These are phyloP conservation scores for Thripadectes ignobilis DNA, from an alignment of 2,797 vertebrate genomes.

Conservation along the genomic window DNA sequence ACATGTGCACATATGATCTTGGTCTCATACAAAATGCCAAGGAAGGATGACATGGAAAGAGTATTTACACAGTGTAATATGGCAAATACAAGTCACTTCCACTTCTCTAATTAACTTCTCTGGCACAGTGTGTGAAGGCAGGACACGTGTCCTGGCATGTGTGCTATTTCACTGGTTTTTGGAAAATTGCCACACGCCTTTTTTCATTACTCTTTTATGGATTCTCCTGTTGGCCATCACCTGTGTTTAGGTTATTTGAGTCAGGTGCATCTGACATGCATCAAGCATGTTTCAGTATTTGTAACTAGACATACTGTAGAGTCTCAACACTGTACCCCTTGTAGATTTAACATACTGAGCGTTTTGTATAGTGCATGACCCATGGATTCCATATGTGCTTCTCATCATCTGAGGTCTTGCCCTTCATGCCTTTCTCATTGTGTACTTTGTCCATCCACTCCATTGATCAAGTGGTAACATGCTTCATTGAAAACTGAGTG, in stretches of 20 bases:
- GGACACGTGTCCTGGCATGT: neutral
- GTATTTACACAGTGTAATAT: neutral
- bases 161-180: neutral
- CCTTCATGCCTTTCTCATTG: neutral
- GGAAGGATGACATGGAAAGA: neutral
- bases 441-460: neutral
- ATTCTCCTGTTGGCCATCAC: neutral
- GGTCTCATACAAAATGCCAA: neutral
- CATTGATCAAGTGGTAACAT: neutral
- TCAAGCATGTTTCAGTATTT: neutral
- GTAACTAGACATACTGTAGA: neutral
- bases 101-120: neutral
- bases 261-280: neutral
- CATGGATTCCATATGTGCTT: neutral
- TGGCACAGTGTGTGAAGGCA: neutral
- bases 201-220: neutral
- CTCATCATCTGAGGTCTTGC: neutral
- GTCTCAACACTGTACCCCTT: neutral
- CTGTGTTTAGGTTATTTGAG: neutral
- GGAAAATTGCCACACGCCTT: neutral
- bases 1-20: neutral
- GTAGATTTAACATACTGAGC: neutral
- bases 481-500: neutral
- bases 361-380: neutral
- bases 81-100: neutral